phyloP scores from a whole-genome alignment of 2,888 invertebrate genomes.

The Polyommatus iphigenia region DNA sequence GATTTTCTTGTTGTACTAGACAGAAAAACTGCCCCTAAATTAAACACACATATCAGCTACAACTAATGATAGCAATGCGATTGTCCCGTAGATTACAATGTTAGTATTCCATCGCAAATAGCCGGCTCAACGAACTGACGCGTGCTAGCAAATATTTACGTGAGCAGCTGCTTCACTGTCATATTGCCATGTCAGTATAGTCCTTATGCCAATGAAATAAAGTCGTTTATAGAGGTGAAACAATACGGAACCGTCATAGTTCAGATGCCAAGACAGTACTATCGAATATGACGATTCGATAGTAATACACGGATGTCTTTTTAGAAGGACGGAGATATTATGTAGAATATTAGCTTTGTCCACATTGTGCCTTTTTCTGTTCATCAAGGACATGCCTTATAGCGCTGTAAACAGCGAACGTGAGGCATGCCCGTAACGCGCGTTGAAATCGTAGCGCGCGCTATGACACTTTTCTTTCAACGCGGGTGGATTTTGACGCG shows the following conservation, averaged over 20 bases:
- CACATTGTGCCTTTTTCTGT: too few species aligned
- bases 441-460: too few species aligned
- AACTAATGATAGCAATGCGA: conserved; percentile 41
- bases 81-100: conserved; percentile 21
- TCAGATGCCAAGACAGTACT: conserved; percentile 8
- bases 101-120: conserved; percentile 27
- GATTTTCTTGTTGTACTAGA: not conserved
- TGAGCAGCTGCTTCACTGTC: conserved; percentile 51
- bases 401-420: too few species aligned
- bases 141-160: conserved; percentile 67
- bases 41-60: not conserved
- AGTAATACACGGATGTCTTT: not conserved
- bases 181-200: not conserved
- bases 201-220: not conserved
- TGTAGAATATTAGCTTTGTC: too few species aligned
- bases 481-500: too few species aligned
- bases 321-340: not conserved
- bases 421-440: too few species aligned
- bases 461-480: too few species aligned
- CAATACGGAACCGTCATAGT: not conserved
- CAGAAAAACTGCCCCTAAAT: not conserved
- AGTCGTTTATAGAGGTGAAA: not conserved
- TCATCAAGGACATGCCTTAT: too few species aligned
- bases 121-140: conserved; percentile 61
- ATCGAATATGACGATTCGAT: conserved; percentile 7